Conservation (phyloP, 2,797 vertebrate species). For the Alfaro cultratus region DNA sequence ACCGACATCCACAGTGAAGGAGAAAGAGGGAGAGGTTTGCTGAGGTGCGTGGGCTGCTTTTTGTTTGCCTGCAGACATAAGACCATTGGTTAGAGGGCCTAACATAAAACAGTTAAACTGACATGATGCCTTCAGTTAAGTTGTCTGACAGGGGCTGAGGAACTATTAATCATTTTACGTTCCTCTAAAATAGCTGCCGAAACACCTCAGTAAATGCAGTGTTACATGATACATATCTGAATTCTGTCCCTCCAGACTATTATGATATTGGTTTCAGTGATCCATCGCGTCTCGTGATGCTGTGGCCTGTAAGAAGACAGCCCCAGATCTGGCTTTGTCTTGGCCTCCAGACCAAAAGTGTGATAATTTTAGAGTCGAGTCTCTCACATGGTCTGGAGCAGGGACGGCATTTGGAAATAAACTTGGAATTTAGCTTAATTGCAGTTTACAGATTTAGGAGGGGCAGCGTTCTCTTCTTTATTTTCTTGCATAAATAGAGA, state of each 20-base stretch:
- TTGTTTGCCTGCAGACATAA: constrained; percentile 59
- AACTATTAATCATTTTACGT: constrained; percentile 29
- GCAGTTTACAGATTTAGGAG: constrained; percentile 88
- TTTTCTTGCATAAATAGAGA: constrained; percentile 87
- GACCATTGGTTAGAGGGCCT: constrained; percentile 47
- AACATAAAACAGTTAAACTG: constrained; percentile 46
- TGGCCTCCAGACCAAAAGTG: constrained; percentile 83
- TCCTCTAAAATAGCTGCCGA: constrained; percentile 5
- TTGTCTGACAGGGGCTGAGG: constrained; percentile 26
- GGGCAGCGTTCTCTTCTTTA: constrained; percentile 85
- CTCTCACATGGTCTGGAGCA: constrained; percentile 86
- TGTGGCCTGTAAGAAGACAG: constrained; percentile 70
- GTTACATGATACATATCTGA: constrained; percentile 23
- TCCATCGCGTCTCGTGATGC: constrained; percentile 54
- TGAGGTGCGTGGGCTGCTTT: constrained; percentile 55
- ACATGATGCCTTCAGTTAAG: constrained; percentile 51
- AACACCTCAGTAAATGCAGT: constrained; percentile 6
- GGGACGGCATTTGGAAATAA: constrained; percentile 85
- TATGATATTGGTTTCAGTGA: constrained; percentile 49
- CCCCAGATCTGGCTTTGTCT: constrained; percentile 70
- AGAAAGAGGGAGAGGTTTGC: constrained; percentile 36
- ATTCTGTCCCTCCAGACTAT: constrained; percentile 31
- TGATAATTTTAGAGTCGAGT: constrained; percentile 85
- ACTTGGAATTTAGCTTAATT: constrained; percentile 88
- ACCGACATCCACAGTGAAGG: constrained; percentile 42